Conservation (phyloP, 2,113 vertebrate genomes). For the Oceanodroma tethys region DNA sequence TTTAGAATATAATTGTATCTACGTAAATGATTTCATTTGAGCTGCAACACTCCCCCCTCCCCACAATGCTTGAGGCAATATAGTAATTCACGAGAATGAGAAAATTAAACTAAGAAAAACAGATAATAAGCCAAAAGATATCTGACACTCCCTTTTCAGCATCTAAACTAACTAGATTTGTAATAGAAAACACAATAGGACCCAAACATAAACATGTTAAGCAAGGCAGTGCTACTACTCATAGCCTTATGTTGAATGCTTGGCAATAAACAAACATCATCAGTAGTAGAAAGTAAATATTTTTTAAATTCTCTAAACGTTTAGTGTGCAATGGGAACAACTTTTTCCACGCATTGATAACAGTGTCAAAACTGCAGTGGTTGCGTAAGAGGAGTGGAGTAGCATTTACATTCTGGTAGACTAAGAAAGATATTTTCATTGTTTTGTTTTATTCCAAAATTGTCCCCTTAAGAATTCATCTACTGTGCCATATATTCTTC, state of each 20-base stretch:
- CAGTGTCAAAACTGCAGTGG: not conserved
- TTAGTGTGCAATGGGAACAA: not conserved
- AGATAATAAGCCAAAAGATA: conserved; percentile 10
- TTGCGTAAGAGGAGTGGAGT: not conserved
- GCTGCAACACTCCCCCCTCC: not conserved
- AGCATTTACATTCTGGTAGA: not conserved
- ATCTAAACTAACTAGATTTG: conserved; percentile 29
- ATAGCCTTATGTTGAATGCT: not conserved
- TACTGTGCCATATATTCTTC: not conserved
- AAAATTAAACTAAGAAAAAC: conserved; percentile 30
- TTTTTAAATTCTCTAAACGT: not conserved
- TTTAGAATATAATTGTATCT: not conserved
- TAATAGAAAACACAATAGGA: not conserved
- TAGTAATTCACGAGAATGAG: conserved; percentile 8
- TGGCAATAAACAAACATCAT: not conserved
- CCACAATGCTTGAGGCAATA: not conserved
- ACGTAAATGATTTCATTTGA: not conserved
- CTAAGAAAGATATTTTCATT: not conserved
- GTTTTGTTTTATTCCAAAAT: not conserved
- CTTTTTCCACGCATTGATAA: not conserved
- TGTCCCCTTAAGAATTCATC: not conserved
- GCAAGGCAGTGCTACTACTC: not conserved
- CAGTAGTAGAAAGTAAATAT: not conserved
- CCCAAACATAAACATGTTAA: not conserved
- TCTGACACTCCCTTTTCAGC: conserved; percentile 2